These are phyloP conservation scores for Hybos culiciformis DNA, from an alignment of 2,888 invertebrate genomes.

Conservation along the genomic window DNA sequence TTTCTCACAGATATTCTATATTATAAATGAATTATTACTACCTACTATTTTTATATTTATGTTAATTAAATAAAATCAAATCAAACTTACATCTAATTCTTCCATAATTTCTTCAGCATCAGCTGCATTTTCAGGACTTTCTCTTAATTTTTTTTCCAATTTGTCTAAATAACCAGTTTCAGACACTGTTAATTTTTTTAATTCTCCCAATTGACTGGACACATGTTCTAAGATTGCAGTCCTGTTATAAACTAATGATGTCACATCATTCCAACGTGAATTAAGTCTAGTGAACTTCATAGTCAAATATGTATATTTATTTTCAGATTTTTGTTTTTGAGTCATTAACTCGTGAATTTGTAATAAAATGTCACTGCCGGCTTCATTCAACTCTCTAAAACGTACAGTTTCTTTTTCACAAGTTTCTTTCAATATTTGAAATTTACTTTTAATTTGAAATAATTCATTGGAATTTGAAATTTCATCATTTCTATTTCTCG, in stretches of 20 bases:
- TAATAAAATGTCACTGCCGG: constrained; percentile 50
- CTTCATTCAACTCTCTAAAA: constrained; percentile 55
- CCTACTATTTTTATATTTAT: neutral
- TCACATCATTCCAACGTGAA: constrained; percentile 57
- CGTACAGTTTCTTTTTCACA: constrained; percentile 53
- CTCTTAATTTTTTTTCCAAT: constrained; percentile 58
- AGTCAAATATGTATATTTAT: constrained; percentile 45
- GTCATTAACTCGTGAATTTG: constrained; percentile 38
- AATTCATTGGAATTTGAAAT: constrained; percentile 54
- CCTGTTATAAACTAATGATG: constrained; percentile 52
- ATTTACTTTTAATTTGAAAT: constrained; percentile 56
- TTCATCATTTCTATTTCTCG: constrained; percentile 41
- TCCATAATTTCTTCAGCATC: constrained; percentile 90
- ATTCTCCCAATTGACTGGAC: constrained; percentile 62
- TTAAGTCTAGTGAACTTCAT: constrained; percentile 53
- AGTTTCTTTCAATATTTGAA: constrained; percentile 55
- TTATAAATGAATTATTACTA: too few species aligned
- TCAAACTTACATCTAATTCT: constrained; percentile 62
- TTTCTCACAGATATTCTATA: too few species aligned
- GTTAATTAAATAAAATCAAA: neutral
- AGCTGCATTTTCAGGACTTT: constrained; percentile 53
- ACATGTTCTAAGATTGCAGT: constrained; percentile 57
- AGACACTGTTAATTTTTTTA: constrained; percentile 62
- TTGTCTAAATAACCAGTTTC: constrained; percentile 63
- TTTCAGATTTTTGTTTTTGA: constrained; percentile 23